Base-by-base conservation (phyloP, 2,888 invertebrate species). In the Dugesia japonica region DNA sequence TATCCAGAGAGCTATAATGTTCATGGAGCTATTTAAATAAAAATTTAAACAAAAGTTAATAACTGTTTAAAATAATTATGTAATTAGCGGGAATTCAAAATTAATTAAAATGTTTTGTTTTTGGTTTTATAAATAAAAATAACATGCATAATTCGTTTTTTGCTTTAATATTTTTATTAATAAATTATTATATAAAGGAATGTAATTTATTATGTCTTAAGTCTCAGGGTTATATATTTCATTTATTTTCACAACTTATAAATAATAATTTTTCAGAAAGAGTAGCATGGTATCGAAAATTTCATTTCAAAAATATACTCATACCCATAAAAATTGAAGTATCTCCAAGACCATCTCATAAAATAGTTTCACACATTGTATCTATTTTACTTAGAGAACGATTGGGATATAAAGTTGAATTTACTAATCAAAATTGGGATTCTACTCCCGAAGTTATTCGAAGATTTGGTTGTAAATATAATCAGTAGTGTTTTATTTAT, bases 321-420 rank as follows among this genome's bases (percentile, higher is more conserved):
- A 56, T 56, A 4, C 56, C 56, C 1, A 13, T 56, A 20, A 23
- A 9, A 13, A 56, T 75, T 1, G 75, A 75, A 75, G 75, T 75
- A 15, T 56, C 75, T 20, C 56, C 42, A 15, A 28, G 76, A 27
- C 71, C 76, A 15, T 76, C 76, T 26, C 76, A 77, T 56, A 4
- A 26, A 13, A 76, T 77, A 26, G 27, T 77, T 23, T 38, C 76
- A 4, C 27, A 76, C 4, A 77, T 77, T 27, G 7, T 77, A 20
- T 27, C 38, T 23, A 77, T 77, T 71, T 28, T 77, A 13, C 17
- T 74, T 15, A 23, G 56, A n/a, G 77, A 77, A 20, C 56, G 42
- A 9, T 56, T 77, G 26, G 76, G 74, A 23, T 77, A 77, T 28
- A 56, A 77, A 23, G 42, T 77, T 71, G 4, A 26, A 4, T 76